phyloP scores from a whole-genome alignment of 2,113 vertebrate genomes.

The Percina caprodes region DNA sequence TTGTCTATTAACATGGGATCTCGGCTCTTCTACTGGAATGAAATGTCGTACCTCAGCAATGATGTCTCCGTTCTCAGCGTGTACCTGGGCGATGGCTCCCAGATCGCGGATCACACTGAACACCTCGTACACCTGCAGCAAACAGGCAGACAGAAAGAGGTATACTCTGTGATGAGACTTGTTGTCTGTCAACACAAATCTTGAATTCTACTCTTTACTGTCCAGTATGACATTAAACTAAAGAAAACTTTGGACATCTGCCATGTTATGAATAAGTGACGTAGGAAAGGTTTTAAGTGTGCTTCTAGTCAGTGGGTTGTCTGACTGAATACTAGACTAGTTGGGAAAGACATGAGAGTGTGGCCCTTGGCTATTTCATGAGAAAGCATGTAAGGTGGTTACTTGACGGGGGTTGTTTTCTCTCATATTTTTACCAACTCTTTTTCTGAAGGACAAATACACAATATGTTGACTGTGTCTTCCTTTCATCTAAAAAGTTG shows the following conservation, averaged over 20 bases:
- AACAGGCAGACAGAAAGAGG: background rate
- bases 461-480: background rate
- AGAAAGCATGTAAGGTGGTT: background rate
- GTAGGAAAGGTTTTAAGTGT: too few species aligned
- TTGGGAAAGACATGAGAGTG: background rate
- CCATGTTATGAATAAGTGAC: too few species aligned
- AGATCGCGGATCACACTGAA: slow-evolving; percentile 96
- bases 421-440: background rate
- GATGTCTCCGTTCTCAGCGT: slow-evolving; percentile 97
- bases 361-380: background rate
- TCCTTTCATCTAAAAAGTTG: too few species aligned
- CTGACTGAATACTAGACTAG: too few species aligned
- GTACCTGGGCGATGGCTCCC: slow-evolving; percentile 96
- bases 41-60: slow-evolving; percentile 90
- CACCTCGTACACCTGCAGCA: slow-evolving; percentile 93
- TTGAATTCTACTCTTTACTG: background rate
- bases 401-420: background rate
- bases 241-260: too few species aligned
- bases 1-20: background rate
- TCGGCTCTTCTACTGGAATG: background rate
- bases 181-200: background rate
- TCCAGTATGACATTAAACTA: too few species aligned
- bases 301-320: too few species aligned
- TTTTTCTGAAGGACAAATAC: background rate
- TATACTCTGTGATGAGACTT: background rate